Evolutionary conservation across 2,797 vertebrate genomes (phyloP), one percentile per base, ranked within the genome.

Genomic region (Chloroceryle inda): DNA sequence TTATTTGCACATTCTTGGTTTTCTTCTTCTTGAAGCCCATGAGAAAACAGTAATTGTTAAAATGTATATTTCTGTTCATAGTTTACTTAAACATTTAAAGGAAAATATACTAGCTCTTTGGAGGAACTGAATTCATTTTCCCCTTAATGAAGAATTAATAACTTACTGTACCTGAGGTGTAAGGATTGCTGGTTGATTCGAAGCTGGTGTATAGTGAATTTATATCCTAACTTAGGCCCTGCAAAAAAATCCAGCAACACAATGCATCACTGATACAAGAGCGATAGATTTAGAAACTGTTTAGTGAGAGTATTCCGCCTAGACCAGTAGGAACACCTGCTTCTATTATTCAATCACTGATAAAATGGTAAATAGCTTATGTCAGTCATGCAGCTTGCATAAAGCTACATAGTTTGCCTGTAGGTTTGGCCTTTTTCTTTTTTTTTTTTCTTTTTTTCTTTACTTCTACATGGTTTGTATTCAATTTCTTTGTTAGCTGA

Each of bases 361-460:
- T 98, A 98, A 98, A 97, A 97, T 97, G 96, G 97, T 98, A 98
- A 98, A 97, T 97, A 97, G 96, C 96, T 97, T 89, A 75, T 97
- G 96, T 97, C 96, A 97, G 96, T 96, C 94, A 94, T 95, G 92
- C 94, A 94, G 92, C 88, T 94, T 96, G 93, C 94, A 96, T 91
- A 97, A 97, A 97, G 72, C 89, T 91, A 91, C 91, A 88, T 81
- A 95, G 88, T 97, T 97, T 97, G 95, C 95, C 96, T 96, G 88
- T 97, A 88, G 96, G 71, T 64, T 95, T 96, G 94, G 87, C 69
- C 59, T 88, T 95, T 96, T 92, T 59, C 71, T 21, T 49, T 42
- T 71, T 69, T 59, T 45, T 35, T 61, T 59, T 40, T 61, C 64
- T 47, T 52, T 47, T 47, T 47, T 47, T 47, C 45, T 29, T 83